Percentiles rank a stretch among this genome's conserved stretches.
phyloP scores from a whole-genome alignment of 2,113 vertebrate genomes.

The Podiceps cristatus region DNA sequence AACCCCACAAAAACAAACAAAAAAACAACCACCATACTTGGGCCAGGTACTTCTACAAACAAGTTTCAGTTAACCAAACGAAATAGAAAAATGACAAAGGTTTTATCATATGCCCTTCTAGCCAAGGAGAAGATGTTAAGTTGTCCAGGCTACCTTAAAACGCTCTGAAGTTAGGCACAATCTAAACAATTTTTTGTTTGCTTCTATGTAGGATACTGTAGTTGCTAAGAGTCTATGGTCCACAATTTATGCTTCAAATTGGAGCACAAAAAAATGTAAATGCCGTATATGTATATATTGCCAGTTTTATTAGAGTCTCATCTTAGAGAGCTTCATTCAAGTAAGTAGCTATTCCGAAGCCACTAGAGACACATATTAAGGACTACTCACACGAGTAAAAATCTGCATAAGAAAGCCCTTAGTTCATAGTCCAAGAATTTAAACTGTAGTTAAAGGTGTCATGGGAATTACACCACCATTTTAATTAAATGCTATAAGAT shows the following conservation, averaged over 20 bases:
- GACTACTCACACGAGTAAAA: conserved; percentile 41
- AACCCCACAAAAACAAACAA: neutral
- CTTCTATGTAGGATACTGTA: neutral
- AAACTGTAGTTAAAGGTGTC: conserved; percentile 65
- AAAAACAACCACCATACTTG: neutral
- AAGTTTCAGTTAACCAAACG: neutral
- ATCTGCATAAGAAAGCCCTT: conserved; percentile 54
- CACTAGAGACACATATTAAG: conserved; percentile 16
- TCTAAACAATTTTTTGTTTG: neutral
- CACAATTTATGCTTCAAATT: neutral
- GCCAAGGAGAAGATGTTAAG: neutral
- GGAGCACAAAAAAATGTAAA: neutral
- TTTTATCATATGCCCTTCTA: neutral
- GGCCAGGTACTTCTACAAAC: neutral
- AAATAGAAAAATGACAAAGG: neutral
- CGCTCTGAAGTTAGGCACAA: neutral
- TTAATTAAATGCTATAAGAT: conserved; percentile 75
- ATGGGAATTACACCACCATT: conserved; percentile 66
- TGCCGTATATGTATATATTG: neutral
- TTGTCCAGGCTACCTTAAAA: neutral
- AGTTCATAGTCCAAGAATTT: conserved; percentile 66
- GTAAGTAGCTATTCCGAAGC: conserved; percentile 38
- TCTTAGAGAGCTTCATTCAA: conserved; percentile 10
- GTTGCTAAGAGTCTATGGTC: neutral
- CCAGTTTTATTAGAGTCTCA: neutral